phyloP scores from a whole-genome alignment of 1,140 invertebrate species.

The Nautilus pompilius region DNA sequence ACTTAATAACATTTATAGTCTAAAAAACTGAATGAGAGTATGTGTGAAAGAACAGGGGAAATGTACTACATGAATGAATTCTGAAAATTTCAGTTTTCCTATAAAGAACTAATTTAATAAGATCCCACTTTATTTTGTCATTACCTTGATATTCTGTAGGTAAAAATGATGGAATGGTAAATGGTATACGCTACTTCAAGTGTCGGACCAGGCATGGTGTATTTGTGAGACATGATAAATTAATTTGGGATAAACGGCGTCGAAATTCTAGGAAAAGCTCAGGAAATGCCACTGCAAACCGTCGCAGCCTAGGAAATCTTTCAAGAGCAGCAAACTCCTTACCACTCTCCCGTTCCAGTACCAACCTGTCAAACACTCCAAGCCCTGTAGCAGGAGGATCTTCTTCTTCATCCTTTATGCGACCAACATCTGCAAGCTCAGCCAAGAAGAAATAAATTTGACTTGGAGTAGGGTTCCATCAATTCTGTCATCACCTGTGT shows the following conservation, averaged over 20 bases:
- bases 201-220: conserved; percentile 86
- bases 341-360: not conserved
- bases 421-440: conserved; percentile 2
- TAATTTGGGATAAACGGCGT: conserved; percentile 49
- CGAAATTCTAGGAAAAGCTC: conserved; percentile 28
- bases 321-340: not conserved
- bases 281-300: conserved; percentile 8
- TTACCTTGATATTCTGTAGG: conserved; percentile 64
- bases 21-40: too few species aligned
- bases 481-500: not conserved
- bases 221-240: conserved; percentile 68
- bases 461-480: not conserved
- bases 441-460: conserved; percentile 1
- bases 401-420: conserved; percentile 3
- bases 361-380: conserved; percentile 4
- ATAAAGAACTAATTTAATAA: too few species aligned
- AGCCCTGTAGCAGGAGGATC: not conserved
- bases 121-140: too few species aligned
- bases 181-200: conserved; percentile 84
- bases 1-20: too few species aligned
- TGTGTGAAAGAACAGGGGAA: too few species aligned
- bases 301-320: conserved; percentile 1
- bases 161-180: conserved; percentile 91
- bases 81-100: too few species aligned
- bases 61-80: too few species aligned